phyloP scores from a whole-genome alignment of 2,113 vertebrate species.

The Xenopus borealis region DNA sequence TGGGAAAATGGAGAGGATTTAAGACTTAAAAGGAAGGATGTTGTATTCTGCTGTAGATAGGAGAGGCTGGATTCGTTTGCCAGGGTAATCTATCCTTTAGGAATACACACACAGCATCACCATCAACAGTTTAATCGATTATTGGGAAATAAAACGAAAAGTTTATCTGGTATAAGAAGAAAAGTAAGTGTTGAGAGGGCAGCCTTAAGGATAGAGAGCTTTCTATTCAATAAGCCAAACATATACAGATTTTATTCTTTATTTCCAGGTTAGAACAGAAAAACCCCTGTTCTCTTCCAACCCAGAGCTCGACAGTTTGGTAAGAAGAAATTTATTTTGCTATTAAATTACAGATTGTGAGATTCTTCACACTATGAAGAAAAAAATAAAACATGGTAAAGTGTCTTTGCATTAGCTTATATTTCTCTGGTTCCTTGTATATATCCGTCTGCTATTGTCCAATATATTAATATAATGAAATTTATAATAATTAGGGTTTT shows the following conservation, averaged over 20 bases:
- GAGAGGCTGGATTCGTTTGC: not conserved
- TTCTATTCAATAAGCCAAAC: conserved; percentile 28
- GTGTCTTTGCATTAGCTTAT: no score
- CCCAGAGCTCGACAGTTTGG: conserved; percentile 89
- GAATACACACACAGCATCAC: conserved; percentile 3
- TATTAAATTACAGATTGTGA: not conserved
- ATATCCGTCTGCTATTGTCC: no score
- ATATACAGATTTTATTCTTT: conserved; percentile 23
- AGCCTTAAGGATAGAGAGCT: not conserved
- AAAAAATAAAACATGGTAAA: no score
- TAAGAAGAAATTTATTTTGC: conserved; percentile 51
- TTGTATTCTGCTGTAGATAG: conserved; percentile 4
- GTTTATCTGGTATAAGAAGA: conserved; percentile 23
- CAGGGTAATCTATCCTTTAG: conserved; percentile 12
- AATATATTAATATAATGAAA: no score
- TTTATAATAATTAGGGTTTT: no score
- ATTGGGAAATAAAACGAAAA: conserved; percentile 28
- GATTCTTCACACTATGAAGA: no score
- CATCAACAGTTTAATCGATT: conserved; percentile 35
- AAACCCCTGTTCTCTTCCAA: conserved; percentile 89
- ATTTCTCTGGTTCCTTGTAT: no score
- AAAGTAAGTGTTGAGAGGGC: not conserved
- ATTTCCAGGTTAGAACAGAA: conserved; percentile 80
- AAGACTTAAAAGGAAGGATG: conserved; percentile 24
- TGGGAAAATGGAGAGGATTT: conserved; percentile 24